phyloP scores from a whole-genome alignment of 2,888 invertebrate genomes.

The Diaprepes abbreviatus region DNA sequence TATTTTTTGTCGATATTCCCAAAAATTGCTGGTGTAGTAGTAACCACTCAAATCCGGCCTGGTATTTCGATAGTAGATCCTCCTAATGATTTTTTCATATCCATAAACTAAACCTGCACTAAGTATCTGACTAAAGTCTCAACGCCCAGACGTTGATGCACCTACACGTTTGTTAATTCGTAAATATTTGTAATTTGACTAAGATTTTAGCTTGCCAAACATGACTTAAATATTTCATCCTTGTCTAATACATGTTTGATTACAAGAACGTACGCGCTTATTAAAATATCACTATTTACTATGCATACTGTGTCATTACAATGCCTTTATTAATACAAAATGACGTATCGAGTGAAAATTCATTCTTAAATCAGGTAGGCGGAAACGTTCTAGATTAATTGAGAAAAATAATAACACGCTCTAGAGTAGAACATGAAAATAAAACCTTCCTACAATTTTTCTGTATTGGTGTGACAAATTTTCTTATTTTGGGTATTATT shows the following conservation, averaged over 20 bases:
- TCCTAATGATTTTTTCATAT: background rate
- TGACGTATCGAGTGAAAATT: conserved; percentile 17
- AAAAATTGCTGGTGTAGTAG: too few relatives aligned
- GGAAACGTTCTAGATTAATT: conserved; percentile 10
- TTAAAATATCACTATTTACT: background rate
- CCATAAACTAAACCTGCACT: conserved; percentile 22
- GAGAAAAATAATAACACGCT: conserved; percentile 5
- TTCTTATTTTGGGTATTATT: background rate
- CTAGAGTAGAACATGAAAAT: too few relatives aligned
- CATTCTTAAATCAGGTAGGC: conserved; percentile 3
- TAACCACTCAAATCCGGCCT: conserved; percentile 2
- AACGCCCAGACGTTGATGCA: conserved; percentile 24
- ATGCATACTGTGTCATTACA: background rate
- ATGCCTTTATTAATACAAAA: conserved; percentile 14
- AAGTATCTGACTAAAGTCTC: background rate
- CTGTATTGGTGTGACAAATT: conserved; percentile 10
- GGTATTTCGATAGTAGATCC: background rate
- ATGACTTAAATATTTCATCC: background rate
- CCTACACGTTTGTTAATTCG: conserved; percentile 33
- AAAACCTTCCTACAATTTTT: background rate
- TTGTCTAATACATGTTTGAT: background rate
- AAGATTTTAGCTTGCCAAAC: background rate
- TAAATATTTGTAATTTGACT: conserved; percentile 1
- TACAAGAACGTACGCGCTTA: background rate
- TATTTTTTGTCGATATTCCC: too few relatives aligned